Evolutionary conservation across 2,797 vertebrate genomes (phyloP).

Genomic region (Oceanodroma leucorhoa): DNA sequence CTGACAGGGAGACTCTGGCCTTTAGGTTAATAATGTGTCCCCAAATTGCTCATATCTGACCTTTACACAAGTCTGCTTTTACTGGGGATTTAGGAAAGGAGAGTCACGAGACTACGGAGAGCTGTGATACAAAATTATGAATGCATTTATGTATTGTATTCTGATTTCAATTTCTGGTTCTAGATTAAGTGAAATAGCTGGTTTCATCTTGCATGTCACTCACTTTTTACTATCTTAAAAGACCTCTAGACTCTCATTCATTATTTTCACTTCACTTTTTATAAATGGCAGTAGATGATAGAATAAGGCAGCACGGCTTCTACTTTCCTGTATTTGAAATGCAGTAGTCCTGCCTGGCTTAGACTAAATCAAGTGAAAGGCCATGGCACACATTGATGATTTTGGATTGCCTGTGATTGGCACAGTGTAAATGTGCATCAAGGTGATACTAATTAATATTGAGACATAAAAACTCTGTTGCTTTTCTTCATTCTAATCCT

Average conservation of each 20-base stretch:
- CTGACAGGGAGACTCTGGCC: too few relatives aligned
- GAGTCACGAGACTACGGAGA: accelerated
- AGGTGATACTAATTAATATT: background rate
- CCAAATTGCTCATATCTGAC: background rate
- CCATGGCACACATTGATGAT: background rate
- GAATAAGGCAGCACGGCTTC: background rate
- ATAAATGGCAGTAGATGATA: background rate
- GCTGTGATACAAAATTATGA: background rate
- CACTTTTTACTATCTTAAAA: background rate
- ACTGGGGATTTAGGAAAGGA: background rate
- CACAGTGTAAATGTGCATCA: background rate
- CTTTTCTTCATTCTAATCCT: background rate
- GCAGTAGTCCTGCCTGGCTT: background rate
- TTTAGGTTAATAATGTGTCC: background rate
- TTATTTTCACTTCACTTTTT: background rate
- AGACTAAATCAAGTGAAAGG: background rate
- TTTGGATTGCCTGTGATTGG: background rate
- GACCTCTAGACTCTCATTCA: background rate
- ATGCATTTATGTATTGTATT: background rate
- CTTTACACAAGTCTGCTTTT: background rate
- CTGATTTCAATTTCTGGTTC: background rate
- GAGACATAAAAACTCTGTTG: background rate
- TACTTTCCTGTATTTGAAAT: background rate
- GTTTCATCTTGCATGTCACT: background rate
- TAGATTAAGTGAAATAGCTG: background rate